Evolutionary conservation across 1,140 invertebrate genomes (phyloP), one percentile per base, ranked within the genome.

Genomic region (Wasmannia auropunctata): DNA sequence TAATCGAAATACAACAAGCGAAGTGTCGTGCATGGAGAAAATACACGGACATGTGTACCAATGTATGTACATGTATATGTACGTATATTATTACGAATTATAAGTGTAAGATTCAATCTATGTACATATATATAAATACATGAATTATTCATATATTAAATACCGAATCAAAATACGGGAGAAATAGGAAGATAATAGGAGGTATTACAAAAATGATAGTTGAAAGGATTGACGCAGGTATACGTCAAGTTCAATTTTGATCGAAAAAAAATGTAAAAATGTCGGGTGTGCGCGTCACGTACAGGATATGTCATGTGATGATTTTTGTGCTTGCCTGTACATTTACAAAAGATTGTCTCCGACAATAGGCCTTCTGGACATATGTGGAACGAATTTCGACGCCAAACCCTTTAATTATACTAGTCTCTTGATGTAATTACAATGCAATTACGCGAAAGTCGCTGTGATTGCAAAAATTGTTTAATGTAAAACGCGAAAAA

Each of bases 71-170:
- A 69, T 89, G 81, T 88, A 91, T 40, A 87, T 92, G 91, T 93
- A 92, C 89, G 91, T 91, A 92, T 88, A 92, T 93, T 91, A 92
- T 85, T 92, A 93, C 91, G 83, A 92, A 91, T 91, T 89, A 90
- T 93, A 89, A 90, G 92, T 91, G 91, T 92, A 92, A 92, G 86
- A 91, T 84, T 92, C 87, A 91, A 89, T 74, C 51, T 87, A 89
- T 86, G 60, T 37, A 74, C 65, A 65, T 67, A 81, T 62, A 77
- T 74, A 75, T 72, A 83, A 63, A 88, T 72, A 72, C 28, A 90
- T 80, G 85, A 56, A 67, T 76, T 56, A 75, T 25, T 87, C 46
- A 19, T 72, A 79, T 83, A 58, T 88, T 79, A 72, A 89, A 58
- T 83, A 83, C 60, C 56, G 60, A 87, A 88, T 69, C 34, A 70